These are phyloP conservation scores for Luehdorfia chinensis DNA, from an alignment of 1,140 invertebrate genomes.

Conservation along the genomic window DNA sequence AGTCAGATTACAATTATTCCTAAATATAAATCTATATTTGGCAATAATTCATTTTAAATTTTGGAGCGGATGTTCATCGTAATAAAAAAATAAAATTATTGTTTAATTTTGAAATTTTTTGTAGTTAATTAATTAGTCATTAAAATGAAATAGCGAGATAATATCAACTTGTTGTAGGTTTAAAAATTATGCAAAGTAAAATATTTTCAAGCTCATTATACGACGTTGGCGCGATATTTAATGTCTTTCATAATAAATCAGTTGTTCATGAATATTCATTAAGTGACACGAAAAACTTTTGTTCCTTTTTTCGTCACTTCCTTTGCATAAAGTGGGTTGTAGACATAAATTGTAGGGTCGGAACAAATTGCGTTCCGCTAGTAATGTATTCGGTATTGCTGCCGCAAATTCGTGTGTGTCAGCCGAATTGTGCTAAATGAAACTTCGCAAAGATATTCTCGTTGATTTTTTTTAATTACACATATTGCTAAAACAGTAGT, in stretches of 20 bases:
- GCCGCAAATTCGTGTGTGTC: conserved; percentile 35
- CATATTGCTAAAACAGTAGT: too few species aligned
- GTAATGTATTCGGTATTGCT: conserved; percentile 41
- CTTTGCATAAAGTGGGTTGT: conserved; percentile 49
- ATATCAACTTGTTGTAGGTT: too few species aligned
- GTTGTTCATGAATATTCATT: conserved; percentile 38
- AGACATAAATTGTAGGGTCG: conserved; percentile 59
- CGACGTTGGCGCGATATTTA: conserved; percentile 11
- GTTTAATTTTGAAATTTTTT: too few species aligned
- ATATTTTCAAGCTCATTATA: conserved; percentile 10
- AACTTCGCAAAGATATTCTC: conserved; percentile 48
- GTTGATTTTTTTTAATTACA: conserved; percentile 45
- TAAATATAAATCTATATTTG: too few species aligned
- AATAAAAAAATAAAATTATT: too few species aligned
- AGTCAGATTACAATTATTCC: too few species aligned
- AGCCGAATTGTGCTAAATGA: conserved; percentile 51
- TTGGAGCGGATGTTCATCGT: too few species aligned
- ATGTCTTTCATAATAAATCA: conserved; percentile 26
- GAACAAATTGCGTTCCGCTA: conserved; percentile 53
- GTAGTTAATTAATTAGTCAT: too few species aligned
- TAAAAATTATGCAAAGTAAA: background rate
- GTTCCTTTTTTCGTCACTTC: conserved; percentile 40
- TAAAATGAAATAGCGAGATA: too few species aligned
- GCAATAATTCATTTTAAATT: too few species aligned
- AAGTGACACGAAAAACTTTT: conserved; percentile 38